Conservation (phyloP, 1,140 invertebrate genomes). For the Diachasmimorpha longicaudata region DNA sequence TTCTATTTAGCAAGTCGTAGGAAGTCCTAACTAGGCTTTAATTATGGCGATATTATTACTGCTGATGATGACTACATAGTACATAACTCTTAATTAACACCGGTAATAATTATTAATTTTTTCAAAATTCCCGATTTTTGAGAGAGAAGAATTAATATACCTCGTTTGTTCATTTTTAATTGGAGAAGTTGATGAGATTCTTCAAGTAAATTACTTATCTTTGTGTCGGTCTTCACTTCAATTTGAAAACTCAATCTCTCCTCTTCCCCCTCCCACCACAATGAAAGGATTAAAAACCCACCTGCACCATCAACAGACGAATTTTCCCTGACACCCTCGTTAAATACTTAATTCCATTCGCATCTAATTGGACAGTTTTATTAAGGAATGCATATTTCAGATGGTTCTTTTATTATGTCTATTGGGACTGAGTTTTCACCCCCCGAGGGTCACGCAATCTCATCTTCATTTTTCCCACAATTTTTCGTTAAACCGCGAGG, state of each 20-base stretch:
- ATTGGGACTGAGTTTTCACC: constrained; percentile 40
- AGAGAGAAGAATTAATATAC: too few relatives aligned
- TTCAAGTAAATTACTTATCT: not conserved
- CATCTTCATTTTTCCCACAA: constrained; percentile 5
- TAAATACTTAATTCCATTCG: constrained; percentile 62
- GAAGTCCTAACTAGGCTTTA: too few relatives aligned
- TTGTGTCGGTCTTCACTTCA: not conserved
- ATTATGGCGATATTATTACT: too few relatives aligned
- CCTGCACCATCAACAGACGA: not conserved
- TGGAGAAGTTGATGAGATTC: not conserved
- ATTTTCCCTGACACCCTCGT: constrained; percentile 40
- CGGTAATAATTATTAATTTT: too few relatives aligned
- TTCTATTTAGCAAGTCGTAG: too few relatives aligned
- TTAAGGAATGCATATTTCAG: constrained; percentile 64
- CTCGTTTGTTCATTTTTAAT: not conserved
- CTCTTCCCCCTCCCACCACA: constrained; percentile 3
- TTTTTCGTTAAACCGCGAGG: constrained; percentile 12
- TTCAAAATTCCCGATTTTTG: too few relatives aligned
- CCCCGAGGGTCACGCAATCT: constrained; percentile 10
- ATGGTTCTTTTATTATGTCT: constrained; percentile 62
- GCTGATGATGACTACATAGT: too few relatives aligned
- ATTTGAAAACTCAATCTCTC: not conserved
- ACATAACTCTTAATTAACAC: too few relatives aligned
- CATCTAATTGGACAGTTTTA: constrained; percentile 63
- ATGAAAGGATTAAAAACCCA: constrained; percentile 2